phyloP scores from a whole-genome alignment of 2,113 vertebrate genomes.

The Onychostruthus taczanowskii region DNA sequence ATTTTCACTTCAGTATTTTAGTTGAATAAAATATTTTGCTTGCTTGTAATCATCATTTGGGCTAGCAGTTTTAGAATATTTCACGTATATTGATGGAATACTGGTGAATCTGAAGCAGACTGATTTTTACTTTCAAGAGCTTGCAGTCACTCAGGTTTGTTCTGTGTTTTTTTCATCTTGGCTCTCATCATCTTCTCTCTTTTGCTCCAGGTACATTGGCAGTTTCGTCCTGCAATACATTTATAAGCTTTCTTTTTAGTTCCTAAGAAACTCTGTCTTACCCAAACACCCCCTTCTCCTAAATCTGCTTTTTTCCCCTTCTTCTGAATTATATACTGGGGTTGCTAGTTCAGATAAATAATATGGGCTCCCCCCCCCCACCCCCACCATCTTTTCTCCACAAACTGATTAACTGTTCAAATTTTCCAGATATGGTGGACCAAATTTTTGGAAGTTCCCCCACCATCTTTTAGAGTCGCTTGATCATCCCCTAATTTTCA shows the following conservation, averaged over 20 bases:
- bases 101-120: neutral
- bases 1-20: neutral
- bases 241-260: neutral
- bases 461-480: neutral
- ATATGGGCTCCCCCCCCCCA: neutral
- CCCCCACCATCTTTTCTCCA: fast-evolving
- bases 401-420: neutral
- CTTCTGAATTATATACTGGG: neutral
- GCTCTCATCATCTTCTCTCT: neutral
- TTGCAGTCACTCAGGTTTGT: neutral
- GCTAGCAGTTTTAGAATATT: neutral
- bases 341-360: neutral
- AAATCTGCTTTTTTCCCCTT: neutral
- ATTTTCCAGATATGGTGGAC: neutral
- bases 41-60: neutral
- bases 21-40: neutral
- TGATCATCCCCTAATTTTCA: neutral
- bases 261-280: neutral
- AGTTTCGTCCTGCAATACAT: neutral
- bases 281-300: fast-evolving
- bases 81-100: neutral
- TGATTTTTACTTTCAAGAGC: neutral
- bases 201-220: neutral
- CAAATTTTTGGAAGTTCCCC: neutral
- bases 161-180: neutral